Evolutionary conservation across 2,113 vertebrate species (phyloP).

Genomic region (Chamaea fasciata): DNA sequence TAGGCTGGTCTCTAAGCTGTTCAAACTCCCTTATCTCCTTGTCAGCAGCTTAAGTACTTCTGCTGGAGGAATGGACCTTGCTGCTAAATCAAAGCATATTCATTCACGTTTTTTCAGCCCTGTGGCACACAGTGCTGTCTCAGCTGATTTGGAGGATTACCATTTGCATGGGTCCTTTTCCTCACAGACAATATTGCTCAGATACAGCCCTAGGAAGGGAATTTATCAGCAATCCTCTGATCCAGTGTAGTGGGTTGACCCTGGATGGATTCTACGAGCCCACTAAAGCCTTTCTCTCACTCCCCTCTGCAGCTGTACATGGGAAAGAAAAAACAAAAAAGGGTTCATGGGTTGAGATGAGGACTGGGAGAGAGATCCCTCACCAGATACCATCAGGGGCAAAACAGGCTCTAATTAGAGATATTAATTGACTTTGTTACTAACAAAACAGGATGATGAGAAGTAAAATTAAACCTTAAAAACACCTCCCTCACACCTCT

Average conservation of each 20-base stretch:
- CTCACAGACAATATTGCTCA: neutral
- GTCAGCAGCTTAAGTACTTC: conserved; percentile 22
- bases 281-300: neutral
- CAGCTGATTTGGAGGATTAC: conserved; percentile 2
- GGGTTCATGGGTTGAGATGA: neutral
- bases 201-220: neutral
- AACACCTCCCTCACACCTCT: neutral
- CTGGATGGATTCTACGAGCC: neutral
- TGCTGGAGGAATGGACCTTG: neutral
- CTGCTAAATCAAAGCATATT: neutral
- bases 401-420: neutral
- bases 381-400: neutral
- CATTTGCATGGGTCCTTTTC: neutral
- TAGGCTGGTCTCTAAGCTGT: neutral
- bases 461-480: neutral
- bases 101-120: neutral
- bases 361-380: neutral
- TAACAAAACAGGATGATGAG: neutral
- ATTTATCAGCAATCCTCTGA: neutral
- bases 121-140: neutral
- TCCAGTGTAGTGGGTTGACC: neutral
- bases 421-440: neutral
- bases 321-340: neutral
- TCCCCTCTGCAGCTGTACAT: neutral
- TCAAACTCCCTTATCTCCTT: neutral